Percentiles rank a stretch among this genome's conserved stretches.
These are phyloP conservation scores for Callyntrura sp. DNA, from an alignment of 2,888 invertebrate species.

Conservation along the genomic window DNA sequence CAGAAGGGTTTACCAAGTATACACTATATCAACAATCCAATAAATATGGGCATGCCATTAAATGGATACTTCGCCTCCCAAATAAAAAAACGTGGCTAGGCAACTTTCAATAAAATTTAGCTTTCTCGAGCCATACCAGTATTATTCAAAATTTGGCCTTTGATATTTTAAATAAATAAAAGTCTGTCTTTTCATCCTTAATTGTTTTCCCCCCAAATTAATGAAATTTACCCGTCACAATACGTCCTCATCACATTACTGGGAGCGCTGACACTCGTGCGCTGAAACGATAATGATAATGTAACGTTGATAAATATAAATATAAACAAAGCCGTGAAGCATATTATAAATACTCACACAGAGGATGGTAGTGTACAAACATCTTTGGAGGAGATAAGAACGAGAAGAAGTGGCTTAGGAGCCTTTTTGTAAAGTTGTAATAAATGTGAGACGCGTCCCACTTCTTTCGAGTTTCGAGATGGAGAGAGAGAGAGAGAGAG, in stretches of 20 bases:
- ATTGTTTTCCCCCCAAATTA: slow-evolving; percentile 33
- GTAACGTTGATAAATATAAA: slow-evolving; percentile 23
- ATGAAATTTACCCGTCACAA: slow-evolving; percentile 40
- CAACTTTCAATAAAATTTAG: slow-evolving; percentile 3
- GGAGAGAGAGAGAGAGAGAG: slow-evolving; percentile 18
- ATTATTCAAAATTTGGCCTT: not conserved
- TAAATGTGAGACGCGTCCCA: slow-evolving; percentile 41
- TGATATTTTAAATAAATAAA: slow-evolving; percentile 39
- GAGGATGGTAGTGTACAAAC: not conserved
- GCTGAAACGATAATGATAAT: slow-evolving; percentile 8
- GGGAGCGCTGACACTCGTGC: not conserved
- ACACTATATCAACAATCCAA: slow-evolving; percentile 33
- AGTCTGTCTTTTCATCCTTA: not conserved
- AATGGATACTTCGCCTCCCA: not conserved
- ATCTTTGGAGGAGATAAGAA: slow-evolving; percentile 25
- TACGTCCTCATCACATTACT: not conserved
- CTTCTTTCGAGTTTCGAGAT: slow-evolving; percentile 21
- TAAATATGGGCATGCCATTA: slow-evolving; percentile 51
- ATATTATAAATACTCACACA: not conserved
- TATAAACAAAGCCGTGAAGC: not conserved
- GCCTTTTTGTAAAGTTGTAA: slow-evolving; percentile 23
- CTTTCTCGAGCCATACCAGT: not conserved
- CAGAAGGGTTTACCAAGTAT: slow-evolving; percentile 12
- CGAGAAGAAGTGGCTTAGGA: not conserved
- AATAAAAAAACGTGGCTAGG: not conserved